Evolutionary conservation across 2,888 invertebrate species (phyloP).

Genomic region (Rhagonycha fulva): DNA sequence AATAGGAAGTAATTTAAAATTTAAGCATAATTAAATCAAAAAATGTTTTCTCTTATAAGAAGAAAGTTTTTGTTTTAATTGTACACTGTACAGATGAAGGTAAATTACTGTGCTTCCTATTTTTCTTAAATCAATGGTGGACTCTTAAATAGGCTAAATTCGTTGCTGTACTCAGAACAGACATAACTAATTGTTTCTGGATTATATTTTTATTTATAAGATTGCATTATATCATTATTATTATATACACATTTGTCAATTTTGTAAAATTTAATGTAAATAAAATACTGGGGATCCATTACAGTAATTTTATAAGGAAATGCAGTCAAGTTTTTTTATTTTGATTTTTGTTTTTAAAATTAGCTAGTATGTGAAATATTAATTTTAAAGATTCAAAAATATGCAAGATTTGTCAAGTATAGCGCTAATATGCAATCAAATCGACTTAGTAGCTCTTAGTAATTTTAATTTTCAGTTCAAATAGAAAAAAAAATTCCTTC

Average conservation of each 20-base stretch:
- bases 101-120: not conserved
- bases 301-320: not conserved
- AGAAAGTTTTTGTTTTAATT: not conserved
- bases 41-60: not conserved
- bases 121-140: too few species aligned
- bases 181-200: too few species aligned
- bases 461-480: too few species aligned
- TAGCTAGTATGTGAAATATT: too few species aligned
- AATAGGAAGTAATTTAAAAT: not conserved
- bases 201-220: not conserved
- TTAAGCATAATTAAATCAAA: not conserved
- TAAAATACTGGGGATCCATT: not conserved
- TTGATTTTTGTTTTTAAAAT: too few species aligned
- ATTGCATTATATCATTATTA: not conserved
- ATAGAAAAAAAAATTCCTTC: too few species aligned
- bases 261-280: not conserved
- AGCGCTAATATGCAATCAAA: too few species aligned
- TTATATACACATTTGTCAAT: not conserved
- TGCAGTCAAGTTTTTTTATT: not conserved
- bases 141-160: too few species aligned
- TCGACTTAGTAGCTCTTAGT: too few species aligned
- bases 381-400: too few species aligned
- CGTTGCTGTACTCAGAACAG: too few species aligned
- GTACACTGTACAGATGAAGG: not conserved
- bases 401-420: too few species aligned